Conservation (phyloP, 1,140 invertebrate genomes). For the Brachionus asplanchnoidis region DNA sequence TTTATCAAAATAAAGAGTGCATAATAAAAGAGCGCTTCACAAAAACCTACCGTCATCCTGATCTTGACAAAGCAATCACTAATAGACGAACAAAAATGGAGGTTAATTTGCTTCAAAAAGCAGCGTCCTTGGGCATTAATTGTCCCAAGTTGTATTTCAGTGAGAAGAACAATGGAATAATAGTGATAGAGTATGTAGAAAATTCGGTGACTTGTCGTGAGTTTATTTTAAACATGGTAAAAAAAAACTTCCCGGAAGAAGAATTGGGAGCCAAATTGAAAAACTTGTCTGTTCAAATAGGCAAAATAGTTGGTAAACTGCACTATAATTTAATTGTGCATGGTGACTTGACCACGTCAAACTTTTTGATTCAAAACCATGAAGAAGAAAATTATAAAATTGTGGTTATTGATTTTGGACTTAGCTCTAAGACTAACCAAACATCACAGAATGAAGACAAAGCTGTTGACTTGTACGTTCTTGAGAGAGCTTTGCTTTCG, state of each 20-base stretch:
- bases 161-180: slow-evolving; percentile 58
- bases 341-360: slow-evolving; percentile 95
- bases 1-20: slow-evolving; percentile 57
- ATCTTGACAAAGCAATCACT: slow-evolving; percentile 74
- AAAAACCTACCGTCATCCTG: slow-evolving; percentile 82
- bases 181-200: slow-evolving; percentile 80
- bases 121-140: slow-evolving; percentile 62
- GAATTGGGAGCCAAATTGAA: slow-evolving; percentile 42
- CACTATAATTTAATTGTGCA: slow-evolving; percentile 85
- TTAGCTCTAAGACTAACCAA: slow-evolving; percentile 60
- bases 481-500: slow-evolving; percentile 84
- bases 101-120: slow-evolving; percentile 63
- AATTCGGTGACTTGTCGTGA: slow-evolving; percentile 71
- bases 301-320: slow-evolving; percentile 69
- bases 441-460: slow-evolving; percentile 62
- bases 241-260: not conserved
- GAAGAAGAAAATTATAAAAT: slow-evolving; percentile 45
- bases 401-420: slow-evolving; percentile 82
- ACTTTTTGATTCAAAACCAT: slow-evolving; percentile 63
- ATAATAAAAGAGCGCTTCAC: slow-evolving; percentile 85
- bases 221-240: slow-evolving; percentile 60
- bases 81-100: slow-evolving; percentile 85
- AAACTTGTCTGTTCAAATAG: slow-evolving; percentile 65
- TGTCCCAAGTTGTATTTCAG: slow-evolving; percentile 78
- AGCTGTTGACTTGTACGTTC: slow-evolving; percentile 92